Conservation (phyloP, 2,113 vertebrate genomes). For the Microcebus tavaratra region DNA sequence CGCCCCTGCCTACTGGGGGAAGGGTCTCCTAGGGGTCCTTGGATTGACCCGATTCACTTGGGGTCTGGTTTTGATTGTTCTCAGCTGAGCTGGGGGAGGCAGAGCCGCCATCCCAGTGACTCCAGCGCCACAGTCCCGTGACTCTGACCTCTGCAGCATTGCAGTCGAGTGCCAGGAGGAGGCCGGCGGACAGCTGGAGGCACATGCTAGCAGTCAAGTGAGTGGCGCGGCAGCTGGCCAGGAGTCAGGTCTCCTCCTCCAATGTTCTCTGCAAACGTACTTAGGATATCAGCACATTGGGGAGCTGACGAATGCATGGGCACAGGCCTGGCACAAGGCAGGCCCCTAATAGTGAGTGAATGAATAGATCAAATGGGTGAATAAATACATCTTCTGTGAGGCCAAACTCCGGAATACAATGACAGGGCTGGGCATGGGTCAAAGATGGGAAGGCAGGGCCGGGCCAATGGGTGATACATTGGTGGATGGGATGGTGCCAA, state of each 20-base stretch:
- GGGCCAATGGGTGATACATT: conserved; percentile 60
- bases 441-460: conserved; percentile 62
- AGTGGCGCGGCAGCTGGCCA: neutral
- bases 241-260: neutral
- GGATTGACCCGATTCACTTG: neutral
- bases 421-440: conserved; percentile 37
- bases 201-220: conserved; percentile 29
- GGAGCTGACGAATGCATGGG: neutral
- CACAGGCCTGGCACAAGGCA: neutral
- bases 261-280: neutral
- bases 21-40: neutral
- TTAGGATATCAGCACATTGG: neutral
- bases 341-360: neutral
- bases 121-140: neutral
- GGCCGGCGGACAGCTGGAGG: neutral
- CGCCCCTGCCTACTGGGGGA: neutral
- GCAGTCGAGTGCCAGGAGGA: neutral
- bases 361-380: neutral
- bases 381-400: conserved; percentile 23
- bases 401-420: conserved; percentile 22
- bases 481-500: conserved; percentile 72
- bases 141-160: neutral
- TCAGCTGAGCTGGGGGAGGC: neutral
- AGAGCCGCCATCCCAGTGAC: neutral
- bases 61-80: neutral